Conservation (phyloP, 2,113 vertebrate genomes). For the Passerina amoena region DNA sequence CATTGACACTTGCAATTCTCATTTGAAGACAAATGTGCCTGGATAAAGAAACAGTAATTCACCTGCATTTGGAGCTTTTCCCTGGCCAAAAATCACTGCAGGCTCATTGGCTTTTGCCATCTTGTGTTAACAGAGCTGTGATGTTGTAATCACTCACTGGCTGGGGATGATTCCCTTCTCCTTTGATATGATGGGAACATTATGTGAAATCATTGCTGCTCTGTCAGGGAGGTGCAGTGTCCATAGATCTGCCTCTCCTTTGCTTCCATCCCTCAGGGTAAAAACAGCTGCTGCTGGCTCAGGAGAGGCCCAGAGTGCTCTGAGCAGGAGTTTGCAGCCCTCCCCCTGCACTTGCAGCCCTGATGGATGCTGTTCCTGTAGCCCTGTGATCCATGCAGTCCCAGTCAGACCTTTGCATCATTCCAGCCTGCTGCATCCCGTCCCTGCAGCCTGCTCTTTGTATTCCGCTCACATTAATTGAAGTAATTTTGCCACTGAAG, state of each 20-base stretch:
- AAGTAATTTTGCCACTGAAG: constrained; percentile 86
- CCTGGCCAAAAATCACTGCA: background rate
- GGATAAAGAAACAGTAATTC: background rate
- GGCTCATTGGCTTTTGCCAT: constrained; percentile 7
- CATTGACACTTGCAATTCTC: background rate
- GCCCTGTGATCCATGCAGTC: constrained; percentile 50
- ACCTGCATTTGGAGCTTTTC: background rate
- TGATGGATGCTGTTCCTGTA: constrained; percentile 70
- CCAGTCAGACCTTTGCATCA: constrained; percentile 70
- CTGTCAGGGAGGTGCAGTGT: constrained; percentile 22
- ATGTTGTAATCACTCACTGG: background rate
- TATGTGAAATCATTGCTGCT: constrained; percentile 60
- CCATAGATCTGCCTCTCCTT: constrained; percentile 60
- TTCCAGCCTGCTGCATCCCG: constrained; percentile 73
- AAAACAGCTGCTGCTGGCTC: constrained; percentile 66
- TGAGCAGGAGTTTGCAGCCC: constrained; percentile 8
- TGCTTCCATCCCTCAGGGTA: constrained; percentile 60
- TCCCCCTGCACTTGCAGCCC: constrained; percentile 34
- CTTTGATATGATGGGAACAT: constrained; percentile 14
- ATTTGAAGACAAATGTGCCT: constrained; percentile 8
- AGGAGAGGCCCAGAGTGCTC: constrained; percentile 23
- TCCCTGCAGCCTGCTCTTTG: constrained; percentile 77
- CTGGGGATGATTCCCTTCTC: constrained; percentile 45
- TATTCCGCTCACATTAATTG: constrained; percentile 87
- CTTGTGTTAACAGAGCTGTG: background rate